A percentile compares a stretch with the other conserved stretches of the same genome.
phyloP scores from a whole-genome alignment of 53 echinoderm and acorn worm genomes.

The Glandiceps talaboti region DNA sequence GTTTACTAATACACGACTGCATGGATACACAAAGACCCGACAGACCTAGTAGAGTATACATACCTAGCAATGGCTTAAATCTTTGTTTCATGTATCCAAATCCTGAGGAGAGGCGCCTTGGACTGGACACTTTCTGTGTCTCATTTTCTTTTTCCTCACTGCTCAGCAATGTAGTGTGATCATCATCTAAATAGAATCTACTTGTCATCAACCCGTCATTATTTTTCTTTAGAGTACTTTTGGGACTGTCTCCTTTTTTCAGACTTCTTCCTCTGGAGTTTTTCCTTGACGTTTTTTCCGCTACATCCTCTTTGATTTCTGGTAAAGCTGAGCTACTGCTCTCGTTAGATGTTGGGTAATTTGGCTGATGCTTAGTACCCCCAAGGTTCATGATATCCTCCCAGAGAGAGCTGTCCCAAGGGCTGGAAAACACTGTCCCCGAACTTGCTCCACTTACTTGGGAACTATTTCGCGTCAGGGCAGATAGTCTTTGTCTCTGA shows the following conservation, averaged over 20 bases:
- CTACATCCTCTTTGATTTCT: slow-evolving; percentile 10
- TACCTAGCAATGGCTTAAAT: neutral
- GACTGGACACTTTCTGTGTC: slow-evolving; percentile 5
- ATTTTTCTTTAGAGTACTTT: slow-evolving; percentile 16
- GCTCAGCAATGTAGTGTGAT: neutral
- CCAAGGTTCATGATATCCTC: neutral
- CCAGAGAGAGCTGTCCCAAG: neutral
- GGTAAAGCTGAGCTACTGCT: neutral
- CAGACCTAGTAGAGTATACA: no score
- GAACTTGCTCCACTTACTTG: neutral
- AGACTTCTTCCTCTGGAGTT: slow-evolving; percentile 9
- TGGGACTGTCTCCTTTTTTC: slow-evolving; percentile 18
- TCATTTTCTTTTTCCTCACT: slow-evolving; percentile 12
- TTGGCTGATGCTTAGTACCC: neutral
- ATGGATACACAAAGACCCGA: no score
- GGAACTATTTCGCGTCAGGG: neutral
- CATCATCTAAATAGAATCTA: neutral
- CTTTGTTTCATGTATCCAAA: neutral
- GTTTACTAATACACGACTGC: no score
- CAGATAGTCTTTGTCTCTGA: neutral
- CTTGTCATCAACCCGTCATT: slow-evolving; percentile 14
- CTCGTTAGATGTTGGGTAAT: neutral
- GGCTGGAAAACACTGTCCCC: neutral
- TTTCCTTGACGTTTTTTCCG: slow-evolving; percentile 11
- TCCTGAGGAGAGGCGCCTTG: neutral